Evolutionary conservation across 2,113 vertebrate species (phyloP).

Genomic region (Cyprinodon tularosa): DNA sequence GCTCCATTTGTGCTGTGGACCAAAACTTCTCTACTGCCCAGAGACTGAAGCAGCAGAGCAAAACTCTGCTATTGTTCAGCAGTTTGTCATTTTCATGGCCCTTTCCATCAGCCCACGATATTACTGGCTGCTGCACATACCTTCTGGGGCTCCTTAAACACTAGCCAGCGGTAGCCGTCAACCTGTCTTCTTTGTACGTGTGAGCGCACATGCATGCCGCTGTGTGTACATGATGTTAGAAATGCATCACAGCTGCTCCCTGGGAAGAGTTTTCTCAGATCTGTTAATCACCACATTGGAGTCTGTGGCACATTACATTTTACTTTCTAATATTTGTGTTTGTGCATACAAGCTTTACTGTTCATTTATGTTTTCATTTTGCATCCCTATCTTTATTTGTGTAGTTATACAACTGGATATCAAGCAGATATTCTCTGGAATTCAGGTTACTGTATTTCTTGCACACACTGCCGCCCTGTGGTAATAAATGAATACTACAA

Average conservation of each 20-base stretch:
- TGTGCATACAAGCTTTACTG: neutral
- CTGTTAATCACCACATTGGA: slow-evolving; percentile 1
- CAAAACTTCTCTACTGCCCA: neutral
- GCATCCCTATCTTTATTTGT: too few relatives aligned
- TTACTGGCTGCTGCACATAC: slow-evolving; percentile 59
- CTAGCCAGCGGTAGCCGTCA: slow-evolving; percentile 1
- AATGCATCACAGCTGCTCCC: slow-evolving; percentile 17
- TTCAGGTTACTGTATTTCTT: neutral
- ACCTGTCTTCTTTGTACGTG: neutral
- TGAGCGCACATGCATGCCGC: too few relatives aligned
- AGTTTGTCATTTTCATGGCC: slow-evolving; percentile 68
- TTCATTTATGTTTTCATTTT: neutral
- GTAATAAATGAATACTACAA: neutral
- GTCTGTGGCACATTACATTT: neutral
- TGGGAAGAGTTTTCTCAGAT: neutral
- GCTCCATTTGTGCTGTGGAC: slow-evolving; percentile 7
- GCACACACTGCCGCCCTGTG: slow-evolving; percentile 71
- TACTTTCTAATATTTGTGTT: neutral
- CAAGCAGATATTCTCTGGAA: neutral
- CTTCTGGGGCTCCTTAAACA: slow-evolving; percentile 43
- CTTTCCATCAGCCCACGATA: slow-evolving; percentile 60
- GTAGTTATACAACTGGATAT: neutral
- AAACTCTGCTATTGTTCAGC: slow-evolving; percentile 47
- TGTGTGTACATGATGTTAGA: neutral
- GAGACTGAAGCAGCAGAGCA: slow-evolving; percentile 29